Percentiles rank a stretch among this genome's conserved stretches.
Conservation (phyloP, 1,140 invertebrate genomes). For the Diachasma alloeum region DNA sequence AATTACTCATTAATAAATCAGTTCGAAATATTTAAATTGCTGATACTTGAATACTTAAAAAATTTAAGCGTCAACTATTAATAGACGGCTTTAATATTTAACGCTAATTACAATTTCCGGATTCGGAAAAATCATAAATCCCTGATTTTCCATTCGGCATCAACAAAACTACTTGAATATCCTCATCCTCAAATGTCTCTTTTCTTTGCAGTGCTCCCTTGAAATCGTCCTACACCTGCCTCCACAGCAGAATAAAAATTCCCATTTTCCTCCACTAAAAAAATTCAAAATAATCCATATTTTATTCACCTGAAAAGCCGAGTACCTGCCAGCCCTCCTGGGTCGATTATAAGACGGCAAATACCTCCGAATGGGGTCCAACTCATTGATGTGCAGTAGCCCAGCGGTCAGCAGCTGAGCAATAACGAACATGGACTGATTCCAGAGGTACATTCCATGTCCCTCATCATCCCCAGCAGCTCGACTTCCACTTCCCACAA, state of each 20-base stretch:
- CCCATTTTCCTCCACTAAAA: not conserved
- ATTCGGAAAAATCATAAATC: no score
- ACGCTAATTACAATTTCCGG: no score
- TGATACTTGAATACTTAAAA: no score
- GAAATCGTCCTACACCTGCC: no score
- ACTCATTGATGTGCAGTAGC: conserved; percentile 91
- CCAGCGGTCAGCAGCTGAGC: conserved; percentile 88
- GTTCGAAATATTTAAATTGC: no score
- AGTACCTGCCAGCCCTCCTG: conserved; percentile 88
- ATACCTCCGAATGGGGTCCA: conserved; percentile 95
- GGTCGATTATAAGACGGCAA: conserved; percentile 95
- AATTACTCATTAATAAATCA: no score
- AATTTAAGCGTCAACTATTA: no score
- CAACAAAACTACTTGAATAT: no score
- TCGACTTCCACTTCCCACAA: conserved; percentile 57
- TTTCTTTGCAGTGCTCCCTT: no score
- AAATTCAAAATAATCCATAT: not conserved
- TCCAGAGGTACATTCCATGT: conserved; percentile 80
- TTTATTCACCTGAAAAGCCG: conserved; percentile 89
- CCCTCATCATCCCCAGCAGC: conserved; percentile 54
- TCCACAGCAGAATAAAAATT: not conserved
- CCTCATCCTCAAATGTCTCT: no score
- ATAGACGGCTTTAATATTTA: no score
- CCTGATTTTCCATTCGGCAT: no score
- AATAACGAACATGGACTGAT: conserved; percentile 94